These are phyloP conservation scores for Synanthedon andrenaeformis DNA, from an alignment of 2,888 invertebrate species.

Conservation along the genomic window DNA sequence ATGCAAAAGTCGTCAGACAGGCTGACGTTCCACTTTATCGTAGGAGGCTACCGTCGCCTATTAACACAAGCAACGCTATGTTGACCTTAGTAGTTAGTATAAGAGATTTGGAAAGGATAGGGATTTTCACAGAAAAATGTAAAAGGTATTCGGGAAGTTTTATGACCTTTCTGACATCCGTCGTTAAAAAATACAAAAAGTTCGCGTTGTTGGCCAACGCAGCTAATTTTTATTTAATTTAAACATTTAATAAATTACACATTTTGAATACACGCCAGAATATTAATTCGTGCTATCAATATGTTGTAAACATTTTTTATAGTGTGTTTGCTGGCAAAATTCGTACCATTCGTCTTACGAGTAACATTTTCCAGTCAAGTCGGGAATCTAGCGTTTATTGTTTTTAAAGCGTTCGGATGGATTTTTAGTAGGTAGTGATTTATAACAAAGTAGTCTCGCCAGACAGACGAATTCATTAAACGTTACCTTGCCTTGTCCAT, in stretches of 20 bases:
- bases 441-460: background rate
- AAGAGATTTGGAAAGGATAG: too few species aligned
- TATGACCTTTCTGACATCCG: too few species aligned
- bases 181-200: too few species aligned
- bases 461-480: background rate
- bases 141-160: too few species aligned
- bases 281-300: slow-evolving; percentile 4
- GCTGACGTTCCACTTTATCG: too few species aligned
- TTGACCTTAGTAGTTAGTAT: too few species aligned
- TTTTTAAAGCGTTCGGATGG: background rate
- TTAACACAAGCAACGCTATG: too few species aligned
- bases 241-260: background rate
- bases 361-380: background rate
- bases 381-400: background rate
- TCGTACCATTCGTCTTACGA: slow-evolving; percentile 3
- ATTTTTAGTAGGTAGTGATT: background rate
- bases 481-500: background rate
- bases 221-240: background rate
- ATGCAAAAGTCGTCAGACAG: too few species aligned
- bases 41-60: too few species aligned
- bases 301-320: background rate
- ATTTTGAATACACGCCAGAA: slow-evolving; percentile 4
- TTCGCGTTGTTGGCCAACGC: background rate
- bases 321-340: slow-evolving; percentile 3
- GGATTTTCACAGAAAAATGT: too few species aligned